Evolutionary conservation across 1,140 invertebrate species (phyloP).

Genomic region (Pseudomyrmex pallidus): DNA sequence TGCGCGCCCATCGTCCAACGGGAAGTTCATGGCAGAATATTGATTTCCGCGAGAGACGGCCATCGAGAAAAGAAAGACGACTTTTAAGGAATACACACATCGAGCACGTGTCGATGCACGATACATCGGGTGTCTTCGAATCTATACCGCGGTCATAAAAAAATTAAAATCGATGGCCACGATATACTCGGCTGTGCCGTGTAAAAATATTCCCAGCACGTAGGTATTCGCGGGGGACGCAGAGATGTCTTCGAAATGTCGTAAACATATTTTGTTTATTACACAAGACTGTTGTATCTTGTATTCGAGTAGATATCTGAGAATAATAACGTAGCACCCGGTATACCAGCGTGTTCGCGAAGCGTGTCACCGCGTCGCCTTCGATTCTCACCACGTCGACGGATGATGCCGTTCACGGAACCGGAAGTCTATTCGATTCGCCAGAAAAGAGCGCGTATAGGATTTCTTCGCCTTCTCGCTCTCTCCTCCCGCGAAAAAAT

Average conservation of each 20-base stretch:
- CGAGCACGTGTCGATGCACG: neutral
- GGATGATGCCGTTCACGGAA: conserved; percentile 71
- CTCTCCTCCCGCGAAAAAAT: conserved; percentile 12
- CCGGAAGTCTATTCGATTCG: conserved; percentile 75
- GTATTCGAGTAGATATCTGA: neutral
- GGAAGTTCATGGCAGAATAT: conserved; percentile 69
- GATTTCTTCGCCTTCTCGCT: neutral
- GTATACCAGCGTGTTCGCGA: neutral
- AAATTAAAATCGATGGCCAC: neutral
- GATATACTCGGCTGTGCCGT: neutral
- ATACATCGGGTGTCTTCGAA: conserved; percentile 10
- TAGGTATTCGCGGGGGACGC: neutral
- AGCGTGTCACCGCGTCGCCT: conserved; percentile 45
- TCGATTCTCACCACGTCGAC: conserved; percentile 73
- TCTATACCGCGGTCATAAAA: neutral
- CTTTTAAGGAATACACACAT: conserved; percentile 68
- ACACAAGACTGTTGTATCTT: neutral
- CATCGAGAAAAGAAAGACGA: conserved; percentile 44
- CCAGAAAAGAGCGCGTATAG: conserved; percentile 41
- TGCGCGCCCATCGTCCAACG: conserved; percentile 55
- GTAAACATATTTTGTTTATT: neutral
- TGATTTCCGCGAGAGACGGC: conserved; percentile 64
- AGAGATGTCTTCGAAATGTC: neutral
- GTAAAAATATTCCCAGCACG: neutral
- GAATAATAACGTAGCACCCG: conserved; percentile 6